phyloP scores from a whole-genome alignment of 2,113 vertebrate genomes.

The Amia ocellicauda region DNA sequence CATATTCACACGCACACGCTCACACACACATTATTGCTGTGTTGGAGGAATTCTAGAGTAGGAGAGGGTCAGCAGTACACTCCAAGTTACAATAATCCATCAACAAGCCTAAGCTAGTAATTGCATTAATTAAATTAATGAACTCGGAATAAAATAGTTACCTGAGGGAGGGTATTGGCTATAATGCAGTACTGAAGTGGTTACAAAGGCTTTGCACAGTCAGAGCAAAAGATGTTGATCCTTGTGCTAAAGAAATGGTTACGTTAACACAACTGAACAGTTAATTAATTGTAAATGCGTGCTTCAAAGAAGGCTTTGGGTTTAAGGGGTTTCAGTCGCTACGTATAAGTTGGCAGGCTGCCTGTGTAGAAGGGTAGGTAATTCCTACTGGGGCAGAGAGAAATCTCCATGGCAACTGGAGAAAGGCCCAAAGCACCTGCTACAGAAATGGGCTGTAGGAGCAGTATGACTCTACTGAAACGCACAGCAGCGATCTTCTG shows the following conservation, averaged over 20 bases:
- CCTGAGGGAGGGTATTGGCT: no score
- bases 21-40: no score
- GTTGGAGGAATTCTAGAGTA: no score
- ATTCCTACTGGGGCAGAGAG: conserved; percentile 52
- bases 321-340: conserved; percentile 6
- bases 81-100: no score
- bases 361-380: conserved; percentile 28
- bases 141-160: no score
- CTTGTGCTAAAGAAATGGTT: not conserved
- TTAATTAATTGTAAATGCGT: conserved; percentile 24
- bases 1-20: no score
- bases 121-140: no score
- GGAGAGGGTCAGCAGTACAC: no score
- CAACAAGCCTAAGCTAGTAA: no score
- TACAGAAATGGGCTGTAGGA: conserved; percentile 18
- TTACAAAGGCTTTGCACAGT: no score
- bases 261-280: not conserved
- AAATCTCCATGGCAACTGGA: conserved; percentile 56
- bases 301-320: conserved; percentile 16
- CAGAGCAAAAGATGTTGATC: no score
- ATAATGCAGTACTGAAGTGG: no score
- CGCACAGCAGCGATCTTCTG: not conserved
- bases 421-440: conserved; percentile 38
- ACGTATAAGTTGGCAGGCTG: conserved; percentile 19
- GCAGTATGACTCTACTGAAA: conserved; percentile 10